A percentile compares a stretch with the other conserved stretches of the same genome.
These are phyloP conservation scores for Ophioderma brevispina DNA, from an alignment of 35 echinoderm and acorn worm species.

Conservation along the genomic window DNA sequence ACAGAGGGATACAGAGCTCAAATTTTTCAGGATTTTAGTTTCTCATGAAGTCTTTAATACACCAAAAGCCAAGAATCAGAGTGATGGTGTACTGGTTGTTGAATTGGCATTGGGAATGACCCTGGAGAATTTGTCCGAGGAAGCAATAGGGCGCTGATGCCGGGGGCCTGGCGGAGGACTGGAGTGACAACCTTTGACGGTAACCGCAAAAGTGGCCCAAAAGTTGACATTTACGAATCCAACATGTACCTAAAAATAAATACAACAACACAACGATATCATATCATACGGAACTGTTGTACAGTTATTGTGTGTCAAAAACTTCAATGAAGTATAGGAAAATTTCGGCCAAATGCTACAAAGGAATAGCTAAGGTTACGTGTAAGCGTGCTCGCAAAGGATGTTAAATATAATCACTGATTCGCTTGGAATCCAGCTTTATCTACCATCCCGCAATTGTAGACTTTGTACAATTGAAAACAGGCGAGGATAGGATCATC, in stretches of 20 bases:
- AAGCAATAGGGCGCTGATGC: slow-evolving; percentile 35
- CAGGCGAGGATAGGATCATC: no score
- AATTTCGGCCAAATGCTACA: slow-evolving; percentile 26
- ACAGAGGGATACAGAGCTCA: no score
- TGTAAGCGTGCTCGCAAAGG: slow-evolving; percentile 17
- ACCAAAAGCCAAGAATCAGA: no score
- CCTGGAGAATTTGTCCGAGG: slow-evolving; percentile 25
- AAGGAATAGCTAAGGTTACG: neutral
- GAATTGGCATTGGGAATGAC: slow-evolving; percentile 37
- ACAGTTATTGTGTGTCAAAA: neutral
- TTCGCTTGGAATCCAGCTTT: no score
- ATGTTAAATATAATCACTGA: neutral
- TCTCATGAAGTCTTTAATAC: no score
- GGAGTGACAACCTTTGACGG: slow-evolving; percentile 36
- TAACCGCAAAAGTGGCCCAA: neutral
- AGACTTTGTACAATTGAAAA: no score
- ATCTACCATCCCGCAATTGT: no score
- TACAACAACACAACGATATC: no score
- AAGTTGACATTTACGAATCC: slow-evolving; percentile 2
- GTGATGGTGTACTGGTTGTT: no score
- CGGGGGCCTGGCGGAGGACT: slow-evolving; percentile 48
- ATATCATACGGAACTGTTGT: slow-evolving; percentile 26
- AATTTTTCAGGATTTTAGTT: no score
- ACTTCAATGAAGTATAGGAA: no score
- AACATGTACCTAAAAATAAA: neutral